A percentile compares a stretch with the other conserved stretches of the same genome.
Conservation (phyloP, 2,113 vertebrate genomes). For the Poeciliopsis prolifica region DNA sequence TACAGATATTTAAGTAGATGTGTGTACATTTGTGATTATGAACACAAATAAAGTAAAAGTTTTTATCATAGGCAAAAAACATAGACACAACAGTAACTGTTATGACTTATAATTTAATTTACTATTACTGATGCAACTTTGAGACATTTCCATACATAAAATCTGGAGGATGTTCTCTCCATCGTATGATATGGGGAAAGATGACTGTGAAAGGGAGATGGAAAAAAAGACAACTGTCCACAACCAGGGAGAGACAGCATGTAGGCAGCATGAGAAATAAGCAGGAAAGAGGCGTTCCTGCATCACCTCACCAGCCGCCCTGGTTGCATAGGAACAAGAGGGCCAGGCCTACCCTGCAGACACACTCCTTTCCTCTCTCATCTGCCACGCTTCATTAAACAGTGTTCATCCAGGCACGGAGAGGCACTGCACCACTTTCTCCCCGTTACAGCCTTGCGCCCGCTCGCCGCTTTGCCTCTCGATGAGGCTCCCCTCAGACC, state of each 20-base stretch:
- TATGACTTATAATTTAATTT: background rate
- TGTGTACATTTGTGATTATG: background rate
- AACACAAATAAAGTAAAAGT: background rate
- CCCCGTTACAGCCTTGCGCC: constrained; percentile 62
- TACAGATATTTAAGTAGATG: background rate
- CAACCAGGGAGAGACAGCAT: constrained; percentile 43
- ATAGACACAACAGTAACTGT: background rate
- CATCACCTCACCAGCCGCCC: constrained; percentile 73
- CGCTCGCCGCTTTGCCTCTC: constrained; percentile 42
- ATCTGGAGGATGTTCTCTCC: constrained; percentile 8
- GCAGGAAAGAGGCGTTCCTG: constrained; percentile 67
- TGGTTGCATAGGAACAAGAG: constrained; percentile 77
- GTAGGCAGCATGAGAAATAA: constrained; percentile 71
- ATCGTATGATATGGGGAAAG: constrained; percentile 21
- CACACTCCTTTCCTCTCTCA: constrained; percentile 75
- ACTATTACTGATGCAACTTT: background rate
- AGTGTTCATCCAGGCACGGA: constrained; percentile 78
- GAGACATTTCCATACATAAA: background rate
- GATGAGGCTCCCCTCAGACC: constrained; percentile 54
- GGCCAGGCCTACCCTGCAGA: constrained; percentile 77
- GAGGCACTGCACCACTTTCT: constrained; percentile 75
- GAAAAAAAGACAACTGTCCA: constrained; percentile 42
- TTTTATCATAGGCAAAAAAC: background rate
- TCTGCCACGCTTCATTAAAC: constrained; percentile 80
- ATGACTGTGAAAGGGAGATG: constrained; percentile 13